These are phyloP conservation scores for Clanis bilineata DNA, from an alignment of 2,888 invertebrate species.

Conservation along the genomic window DNA sequence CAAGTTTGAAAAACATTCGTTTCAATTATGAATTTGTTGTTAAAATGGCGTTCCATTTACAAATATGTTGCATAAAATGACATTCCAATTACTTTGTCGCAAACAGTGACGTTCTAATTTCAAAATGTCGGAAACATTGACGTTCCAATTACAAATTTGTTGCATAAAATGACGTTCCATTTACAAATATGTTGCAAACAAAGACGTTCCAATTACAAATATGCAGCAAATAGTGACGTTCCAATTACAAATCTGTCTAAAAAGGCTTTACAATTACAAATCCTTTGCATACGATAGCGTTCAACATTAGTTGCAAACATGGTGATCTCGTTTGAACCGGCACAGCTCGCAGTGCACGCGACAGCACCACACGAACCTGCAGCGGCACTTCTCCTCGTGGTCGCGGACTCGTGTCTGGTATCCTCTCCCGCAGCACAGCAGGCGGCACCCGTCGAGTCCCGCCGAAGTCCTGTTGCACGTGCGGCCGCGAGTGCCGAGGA, in stretches of 20 bases:
- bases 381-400: conserved; percentile 93
- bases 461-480: conserved; percentile 92
- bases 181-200: too few relatives aligned
- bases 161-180: too few relatives aligned
- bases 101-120: too few relatives aligned
- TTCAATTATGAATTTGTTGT: too few relatives aligned
- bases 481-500: conserved; percentile 91
- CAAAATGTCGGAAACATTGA: too few relatives aligned
- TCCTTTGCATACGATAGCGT: not conserved
- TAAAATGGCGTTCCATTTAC: too few relatives aligned
- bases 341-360: conserved; percentile 93
- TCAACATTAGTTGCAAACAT: conserved; percentile 88
- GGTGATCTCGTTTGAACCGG: conserved; percentile 89
- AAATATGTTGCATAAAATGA: too few relatives aligned
- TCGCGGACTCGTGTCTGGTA: conserved; percentile 92
- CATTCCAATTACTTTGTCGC: too few relatives aligned
- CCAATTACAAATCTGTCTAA: not conserved
- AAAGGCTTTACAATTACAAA: not conserved
- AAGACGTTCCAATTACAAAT: not conserved
- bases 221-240: not conserved
- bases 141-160: not conserved
- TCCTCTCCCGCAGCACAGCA: conserved; percentile 94
- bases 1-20: too few relatives aligned
- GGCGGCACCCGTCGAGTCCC: conserved; percentile 92
- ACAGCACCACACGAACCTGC: conserved; percentile 96